These are phyloP conservation scores for Drosophila elegans DNA, from an alignment of 1,140 invertebrate species.

Conservation along the genomic window DNA sequence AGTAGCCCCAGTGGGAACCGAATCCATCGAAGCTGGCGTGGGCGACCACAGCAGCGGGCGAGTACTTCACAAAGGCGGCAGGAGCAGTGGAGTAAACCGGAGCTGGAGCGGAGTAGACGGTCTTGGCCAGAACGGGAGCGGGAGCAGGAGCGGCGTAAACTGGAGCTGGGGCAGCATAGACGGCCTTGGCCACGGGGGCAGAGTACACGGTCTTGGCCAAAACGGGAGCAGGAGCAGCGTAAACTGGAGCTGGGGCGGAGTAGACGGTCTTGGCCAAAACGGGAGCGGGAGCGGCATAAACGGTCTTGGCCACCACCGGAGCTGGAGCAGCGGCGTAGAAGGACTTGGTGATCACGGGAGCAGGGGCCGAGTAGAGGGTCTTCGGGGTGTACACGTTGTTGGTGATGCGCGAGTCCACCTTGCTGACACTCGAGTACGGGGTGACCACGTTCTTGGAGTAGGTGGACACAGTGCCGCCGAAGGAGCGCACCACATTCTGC, in stretches of 20 bases:
- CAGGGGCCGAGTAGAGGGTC: constrained; percentile 78
- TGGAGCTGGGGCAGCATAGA: constrained; percentile 15
- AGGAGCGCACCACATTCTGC: constrained; percentile 86
- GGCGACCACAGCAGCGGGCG: constrained; percentile 86
- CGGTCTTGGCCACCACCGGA: constrained; percentile 85
- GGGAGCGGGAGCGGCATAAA: constrained; percentile 50
- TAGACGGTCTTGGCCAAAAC: constrained; percentile 74
- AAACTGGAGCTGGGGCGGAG: constrained; percentile 79
- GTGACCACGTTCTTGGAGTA: constrained; percentile 88
- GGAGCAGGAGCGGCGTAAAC: constrained; percentile 37
- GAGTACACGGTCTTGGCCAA: constrained; percentile 81
- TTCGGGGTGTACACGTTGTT: constrained; percentile 86
- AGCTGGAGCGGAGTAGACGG: constrained; percentile 61
- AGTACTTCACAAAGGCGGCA: constrained; percentile 84
- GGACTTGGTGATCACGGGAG: constrained; percentile 64
- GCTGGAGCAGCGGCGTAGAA: constrained; percentile 84
- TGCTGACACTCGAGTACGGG: constrained; percentile 88
- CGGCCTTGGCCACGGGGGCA: constrained; percentile 84
- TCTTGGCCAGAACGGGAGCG: constrained; percentile 50
- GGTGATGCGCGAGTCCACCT: constrained; percentile 87
- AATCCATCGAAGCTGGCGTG: constrained; percentile 86
- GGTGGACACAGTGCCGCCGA: constrained; percentile 87
- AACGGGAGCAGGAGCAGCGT: constrained; percentile 68
- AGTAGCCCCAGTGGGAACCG: constrained; percentile 86
- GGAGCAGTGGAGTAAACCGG: constrained; percentile 63